A percentile compares a stretch with the other conserved stretches of the same genome.
phyloP scores from a whole-genome alignment of 30 jellyfish, hydroid and myxozoan species.

The Pelagia noctiluca region DNA sequence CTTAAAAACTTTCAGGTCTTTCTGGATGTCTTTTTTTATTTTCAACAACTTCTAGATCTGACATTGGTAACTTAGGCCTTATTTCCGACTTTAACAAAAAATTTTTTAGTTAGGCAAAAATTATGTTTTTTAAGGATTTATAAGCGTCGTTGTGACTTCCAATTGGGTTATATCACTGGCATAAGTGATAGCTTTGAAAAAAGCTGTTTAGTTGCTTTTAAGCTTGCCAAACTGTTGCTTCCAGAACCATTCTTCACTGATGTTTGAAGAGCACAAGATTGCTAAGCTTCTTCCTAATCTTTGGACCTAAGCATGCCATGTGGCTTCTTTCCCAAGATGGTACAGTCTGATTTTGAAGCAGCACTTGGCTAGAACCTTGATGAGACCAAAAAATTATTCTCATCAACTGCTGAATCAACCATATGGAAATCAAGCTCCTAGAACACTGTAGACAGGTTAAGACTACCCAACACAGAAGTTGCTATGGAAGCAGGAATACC shows the following conservation, averaged over 20 bases:
- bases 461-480: constrained; percentile 36
- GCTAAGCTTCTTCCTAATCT: constrained; percentile 50
- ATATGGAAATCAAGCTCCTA: constrained; percentile 32
- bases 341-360: constrained; percentile 66
- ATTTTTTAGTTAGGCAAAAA: no score
- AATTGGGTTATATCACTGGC: no score
- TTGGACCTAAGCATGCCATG: constrained; percentile 9
- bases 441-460: constrained; percentile 22
- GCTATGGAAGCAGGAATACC: constrained; percentile 45
- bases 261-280: constrained; percentile 66
- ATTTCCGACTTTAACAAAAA: no score
- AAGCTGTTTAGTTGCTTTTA: neutral
- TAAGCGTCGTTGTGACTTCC: no score
- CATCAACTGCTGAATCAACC: constrained; percentile 52
- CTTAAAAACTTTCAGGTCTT: no score
- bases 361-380: constrained; percentile 41
- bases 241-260: constrained; percentile 26
- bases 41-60: no score
- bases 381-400: constrained; percentile 49
- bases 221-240: neutral
- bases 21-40: no score
- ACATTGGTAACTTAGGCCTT: no score
- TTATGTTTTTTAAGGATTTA: no score
- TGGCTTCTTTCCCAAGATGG: constrained; percentile 65
- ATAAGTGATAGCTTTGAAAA: neutral